Percentiles rank a stretch among this genome's conserved stretches.
phyloP scores from a whole-genome alignment of 2,888 invertebrate species.

The Rotaria magnacalcarata region DNA sequence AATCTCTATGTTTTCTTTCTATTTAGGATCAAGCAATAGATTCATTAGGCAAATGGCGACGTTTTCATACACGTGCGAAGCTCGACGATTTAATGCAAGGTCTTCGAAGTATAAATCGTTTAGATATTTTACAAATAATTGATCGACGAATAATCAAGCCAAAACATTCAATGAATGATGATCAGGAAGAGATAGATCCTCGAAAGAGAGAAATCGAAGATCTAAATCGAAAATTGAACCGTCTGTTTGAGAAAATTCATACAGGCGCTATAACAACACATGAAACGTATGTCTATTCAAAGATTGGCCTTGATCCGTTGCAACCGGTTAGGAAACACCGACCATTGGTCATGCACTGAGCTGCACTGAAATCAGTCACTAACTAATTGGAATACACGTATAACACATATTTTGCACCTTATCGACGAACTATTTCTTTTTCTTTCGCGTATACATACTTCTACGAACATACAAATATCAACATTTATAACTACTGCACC shows the following conservation, averaged over 20 bases:
- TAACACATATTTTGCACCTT: no score
- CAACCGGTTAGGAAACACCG: constrained; percentile 10
- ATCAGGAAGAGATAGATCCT: constrained; percentile 31
- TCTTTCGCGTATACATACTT: no score
- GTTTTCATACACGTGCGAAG: constrained; percentile 37
- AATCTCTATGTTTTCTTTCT: background rate
- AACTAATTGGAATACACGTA: no score
- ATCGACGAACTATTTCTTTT: no score
- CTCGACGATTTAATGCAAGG: constrained; percentile 34
- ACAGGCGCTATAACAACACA: background rate
- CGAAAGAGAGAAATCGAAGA: constrained; percentile 41
- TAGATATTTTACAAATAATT: constrained; percentile 31
- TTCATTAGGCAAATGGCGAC: constrained; percentile 39
- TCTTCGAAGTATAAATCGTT: constrained; percentile 22
- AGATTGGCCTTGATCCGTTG: background rate
- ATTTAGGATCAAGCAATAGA: constrained; percentile 27
- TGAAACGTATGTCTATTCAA: background rate
- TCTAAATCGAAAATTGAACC: constrained; percentile 38
- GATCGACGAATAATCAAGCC: background rate
- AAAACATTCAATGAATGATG: background rate
- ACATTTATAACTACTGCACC: no score
- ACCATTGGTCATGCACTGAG: background rate
- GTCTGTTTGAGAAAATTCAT: constrained; percentile 39
- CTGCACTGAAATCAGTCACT: background rate
- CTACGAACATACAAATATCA: no score